Evolutionary conservation across 2,888 invertebrate species (phyloP), one percentile per base, ranked within the genome.

Genomic region (Volucella bombylans): DNA sequence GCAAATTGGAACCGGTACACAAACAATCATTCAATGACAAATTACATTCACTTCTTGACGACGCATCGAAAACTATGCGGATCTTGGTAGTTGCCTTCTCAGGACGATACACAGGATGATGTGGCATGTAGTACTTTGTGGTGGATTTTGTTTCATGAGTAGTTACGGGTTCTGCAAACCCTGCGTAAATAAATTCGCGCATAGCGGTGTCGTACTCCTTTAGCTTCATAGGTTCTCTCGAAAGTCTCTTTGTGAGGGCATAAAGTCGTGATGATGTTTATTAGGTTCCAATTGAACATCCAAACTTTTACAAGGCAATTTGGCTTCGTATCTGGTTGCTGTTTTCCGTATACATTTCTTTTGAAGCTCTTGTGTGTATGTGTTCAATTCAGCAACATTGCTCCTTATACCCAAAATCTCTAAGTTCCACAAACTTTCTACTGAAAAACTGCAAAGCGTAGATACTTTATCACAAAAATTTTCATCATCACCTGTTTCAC

Each of bases 1-100:
- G 52, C 18, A 71, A 31, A 49, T 78, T 78, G 8, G 64, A 57
- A 8, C 64, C 78, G 23, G 57, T 50, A 41, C 38, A 76, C n/a
- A 76, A 38, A 18, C 31, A 68, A 52, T 68, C 59, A 49, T 76
- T 76, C 23, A 76, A 54, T 43, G 54, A 61, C 15, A 55, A 18
- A 10, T 38, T 61, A 9, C 52, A 61, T 45, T 39, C 39, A n/a
- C 31, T 10, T 23, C 14, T 68, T 4, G 77, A 59, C 31, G 59
- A 67, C 4, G 67, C 67, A n/a, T n/a, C n/a, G n/a, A n/a, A n/a
- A n/a, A n/a, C n/a, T n/a, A n/a, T n/a, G n/a, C n/a, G n/a, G n/a
- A n/a, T n/a, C n/a, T n/a, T n/a, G n/a, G n/a, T n/a, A n/a, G n/a
- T n/a, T n/a, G n/a, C n/a, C n/a, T n/a, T n/a, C n/a, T n/a, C n/a